phyloP scores from a whole-genome alignment of 2,113 vertebrate genomes.

The Salvelinus namaycush region DNA sequence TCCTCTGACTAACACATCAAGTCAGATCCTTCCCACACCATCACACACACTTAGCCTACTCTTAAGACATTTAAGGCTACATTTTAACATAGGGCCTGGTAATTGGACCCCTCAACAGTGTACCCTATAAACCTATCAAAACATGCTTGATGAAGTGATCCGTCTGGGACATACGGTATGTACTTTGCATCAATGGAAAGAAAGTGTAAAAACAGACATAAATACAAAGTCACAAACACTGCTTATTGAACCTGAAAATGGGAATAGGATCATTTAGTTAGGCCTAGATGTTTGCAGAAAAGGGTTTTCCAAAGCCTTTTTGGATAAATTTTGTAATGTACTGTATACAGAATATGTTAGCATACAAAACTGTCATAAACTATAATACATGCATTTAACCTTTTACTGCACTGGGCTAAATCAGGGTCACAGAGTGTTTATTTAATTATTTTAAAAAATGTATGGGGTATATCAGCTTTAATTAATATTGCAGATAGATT shows the following conservation, averaged over 20 bases:
- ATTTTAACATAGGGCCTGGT: slow-evolving; percentile 61
- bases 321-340: not conserved
- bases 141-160: slow-evolving; percentile 24
- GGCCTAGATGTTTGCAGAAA: too few species aligned
- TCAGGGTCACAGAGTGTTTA: too few species aligned
- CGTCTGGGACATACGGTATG: not conserved
- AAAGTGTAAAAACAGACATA: not conserved
- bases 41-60: slow-evolving; percentile 17
- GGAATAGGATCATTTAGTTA: not conserved
- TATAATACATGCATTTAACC: too few species aligned
- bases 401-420: too few species aligned
- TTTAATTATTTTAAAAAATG: too few species aligned
- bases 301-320: not conserved
- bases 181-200: slow-evolving; percentile 15
- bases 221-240: not conserved
- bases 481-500: too few species aligned
- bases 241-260: not conserved
- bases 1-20: slow-evolving; percentile 53
- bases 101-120: slow-evolving; percentile 52
- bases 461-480: too few species aligned
- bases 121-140: slow-evolving; percentile 30
- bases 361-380: too few species aligned
- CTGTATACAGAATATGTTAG: not conserved
- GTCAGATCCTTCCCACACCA: slow-evolving; percentile 36
- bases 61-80: slow-evolving; percentile 34